Conservation (phyloP, 2,888 invertebrate genomes). For the Caenorhabditis zanzibari region DNA sequence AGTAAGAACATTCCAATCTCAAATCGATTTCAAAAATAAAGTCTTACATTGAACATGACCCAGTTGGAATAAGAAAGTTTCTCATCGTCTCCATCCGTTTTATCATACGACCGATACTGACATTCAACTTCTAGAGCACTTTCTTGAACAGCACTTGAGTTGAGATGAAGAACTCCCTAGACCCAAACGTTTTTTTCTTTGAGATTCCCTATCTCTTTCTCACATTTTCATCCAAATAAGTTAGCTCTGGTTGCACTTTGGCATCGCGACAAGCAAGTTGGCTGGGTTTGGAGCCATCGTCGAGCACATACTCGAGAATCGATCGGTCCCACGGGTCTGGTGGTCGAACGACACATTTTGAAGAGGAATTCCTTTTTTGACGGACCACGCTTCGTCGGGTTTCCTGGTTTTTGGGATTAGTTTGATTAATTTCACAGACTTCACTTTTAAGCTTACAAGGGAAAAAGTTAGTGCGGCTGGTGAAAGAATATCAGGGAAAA, state of each 20-base stretch:
- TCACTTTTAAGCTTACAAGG: conserved; percentile 8
- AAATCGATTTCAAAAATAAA: not conserved
- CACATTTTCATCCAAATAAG: conserved; percentile 68
- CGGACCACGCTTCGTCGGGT: conserved; percentile 36
- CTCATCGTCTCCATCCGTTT: conserved; percentile 70
- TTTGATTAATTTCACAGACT: conserved; percentile 1
- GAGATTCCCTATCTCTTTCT: not conserved
- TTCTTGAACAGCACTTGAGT: conserved; percentile 58
- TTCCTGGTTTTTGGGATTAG: conserved; percentile 22
- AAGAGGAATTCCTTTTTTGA: conserved; percentile 45
- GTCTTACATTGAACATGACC: conserved; percentile 70
- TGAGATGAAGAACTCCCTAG: conserved; percentile 69
- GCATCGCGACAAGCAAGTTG: conserved; percentile 69
- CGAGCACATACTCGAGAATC: conserved; percentile 71
- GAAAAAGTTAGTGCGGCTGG: conserved; percentile 6
- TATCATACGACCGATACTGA: conserved; percentile 76
- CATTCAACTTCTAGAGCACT: conserved; percentile 66
- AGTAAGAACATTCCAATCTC: not conserved
- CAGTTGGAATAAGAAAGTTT: conserved; percentile 70
- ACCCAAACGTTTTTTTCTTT: conserved; percentile 2
- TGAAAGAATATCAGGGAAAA: conserved; percentile 38
- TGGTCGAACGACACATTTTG: conserved; percentile 70
- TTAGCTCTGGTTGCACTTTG: conserved; percentile 76
- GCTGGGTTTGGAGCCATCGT: conserved; percentile 59
- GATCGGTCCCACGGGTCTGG: conserved; percentile 81